Base-by-base conservation (phyloP, 2,888 invertebrate genomes). In the Strigamia transsilvanica region DNA sequence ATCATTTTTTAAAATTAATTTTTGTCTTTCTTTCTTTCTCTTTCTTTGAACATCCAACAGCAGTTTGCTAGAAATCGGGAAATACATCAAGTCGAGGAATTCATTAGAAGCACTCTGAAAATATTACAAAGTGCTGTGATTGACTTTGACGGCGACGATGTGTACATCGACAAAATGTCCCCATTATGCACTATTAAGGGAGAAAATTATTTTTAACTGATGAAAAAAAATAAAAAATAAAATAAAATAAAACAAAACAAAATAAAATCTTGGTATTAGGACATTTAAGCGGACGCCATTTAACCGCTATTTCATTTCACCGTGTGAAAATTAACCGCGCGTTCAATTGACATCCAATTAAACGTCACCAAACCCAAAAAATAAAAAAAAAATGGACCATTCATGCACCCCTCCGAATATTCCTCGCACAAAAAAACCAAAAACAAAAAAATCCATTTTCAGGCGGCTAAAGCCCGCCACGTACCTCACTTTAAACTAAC, bases 231-330 rank as follows among this genome's bases (percentile, higher is more conserved):
- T 61, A 84, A 73, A 80, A 79, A 21, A 32, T 27, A 18, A 41
- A 23, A 34, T 13, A 66, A n/a, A 83, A 83, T 41, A 27, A 51
- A 13, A 80, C 66, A 81, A 56, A 38, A 34, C 34, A 85, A 81
- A 81, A 61, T 61, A 12, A 61, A 0, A 18, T 81, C 15, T 12
- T n/a, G n/a, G n/a, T n/a, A n/a, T n/a, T n/a, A n/a, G n/a, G n/a
- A n/a, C n/a, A n/a, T n/a, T n/a, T n/a, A n/a, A n/a, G n/a, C n/a
- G n/a, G n/a, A n/a, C n/a, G n/a, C n/a, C n/a, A n/a, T n/a, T n/a
- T n/a, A n/a, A n/a, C n/a, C n/a, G n/a, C n/a, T n/a, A n/a, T n/a
- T n/a, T n/a, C n/a, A n/a, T n/a, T n/a, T n/a, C n/a, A n/a, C n/a
- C n/a, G n/a, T n/a, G n/a, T n/a, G n/a, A n/a, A n/a, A n/a, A n/a